Conservation (phyloP, 2,113 vertebrate genomes). For the Anthoscopus minutus region DNA sequence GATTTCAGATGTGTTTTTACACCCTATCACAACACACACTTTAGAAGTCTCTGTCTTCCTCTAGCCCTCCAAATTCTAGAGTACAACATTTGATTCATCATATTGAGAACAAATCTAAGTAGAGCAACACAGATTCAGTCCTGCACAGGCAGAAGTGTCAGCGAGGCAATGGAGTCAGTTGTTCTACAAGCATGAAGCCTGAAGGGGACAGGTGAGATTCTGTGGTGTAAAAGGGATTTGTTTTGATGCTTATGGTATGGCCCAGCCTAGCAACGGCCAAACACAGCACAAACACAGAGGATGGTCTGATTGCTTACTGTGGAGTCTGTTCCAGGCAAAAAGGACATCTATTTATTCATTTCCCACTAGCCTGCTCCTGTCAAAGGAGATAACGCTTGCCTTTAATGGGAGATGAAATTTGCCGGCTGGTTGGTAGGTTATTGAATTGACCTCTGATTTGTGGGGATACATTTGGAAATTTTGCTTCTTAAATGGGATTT, state of each 20-base stretch:
- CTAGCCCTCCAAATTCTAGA: not conserved
- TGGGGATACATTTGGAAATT: slow-evolving; percentile 32
- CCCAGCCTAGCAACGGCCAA: not conserved
- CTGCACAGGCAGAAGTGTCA: not conserved
- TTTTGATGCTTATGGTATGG: not conserved
- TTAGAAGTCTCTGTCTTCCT: not conserved
- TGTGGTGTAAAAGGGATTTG: not conserved
- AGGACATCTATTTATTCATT: not conserved
- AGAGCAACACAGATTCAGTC: not conserved
- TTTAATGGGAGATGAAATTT: slow-evolving; percentile 8
- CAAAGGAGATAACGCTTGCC: slow-evolving; percentile 19
- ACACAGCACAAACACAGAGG: not conserved
- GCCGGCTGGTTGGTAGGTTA: not conserved
- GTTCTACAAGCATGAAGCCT: not conserved
- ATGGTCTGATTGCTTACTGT: not conserved
- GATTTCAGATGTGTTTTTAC: not conserved
- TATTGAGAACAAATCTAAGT: not conserved
- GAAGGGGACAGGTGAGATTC: not conserved
- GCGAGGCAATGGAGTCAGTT: not conserved
- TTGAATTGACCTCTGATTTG: slow-evolving; percentile 37
- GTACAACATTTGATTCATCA: not conserved
- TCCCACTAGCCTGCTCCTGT: not conserved
- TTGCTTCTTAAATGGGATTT: slow-evolving; percentile 49
- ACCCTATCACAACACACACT: rapidly evolving
- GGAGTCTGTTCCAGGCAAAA: not conserved